A percentile compares a stretch with the other conserved stretches of the same genome.
These are phyloP conservation scores for Acromyrmex charruanus DNA, from an alignment of 1,140 invertebrate species.

Conservation along the genomic window DNA sequence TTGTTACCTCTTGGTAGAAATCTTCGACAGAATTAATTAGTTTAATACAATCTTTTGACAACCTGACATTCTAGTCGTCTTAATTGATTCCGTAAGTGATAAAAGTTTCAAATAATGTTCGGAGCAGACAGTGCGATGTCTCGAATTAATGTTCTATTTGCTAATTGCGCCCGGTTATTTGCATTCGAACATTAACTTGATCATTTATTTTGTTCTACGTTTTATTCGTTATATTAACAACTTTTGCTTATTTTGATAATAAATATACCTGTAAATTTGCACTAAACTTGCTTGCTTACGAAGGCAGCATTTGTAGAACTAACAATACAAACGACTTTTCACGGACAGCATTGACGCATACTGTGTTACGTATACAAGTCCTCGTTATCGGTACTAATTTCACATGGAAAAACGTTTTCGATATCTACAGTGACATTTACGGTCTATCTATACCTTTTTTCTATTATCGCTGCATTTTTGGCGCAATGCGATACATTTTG, in stretches of 20 bases:
- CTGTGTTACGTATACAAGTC: background rate
- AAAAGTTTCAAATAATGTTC: slow-evolving; percentile 21
- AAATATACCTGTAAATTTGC: background rate
- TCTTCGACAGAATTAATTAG: slow-evolving; percentile 29
- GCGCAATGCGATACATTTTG: background rate
- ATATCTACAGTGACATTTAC: background rate
- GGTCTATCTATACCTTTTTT: background rate
- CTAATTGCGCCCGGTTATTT: background rate
- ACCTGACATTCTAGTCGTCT: background rate
- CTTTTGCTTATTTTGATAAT: background rate
- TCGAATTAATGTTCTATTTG: background rate
- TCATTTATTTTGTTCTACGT: background rate
- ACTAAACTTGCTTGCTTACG: background rate
- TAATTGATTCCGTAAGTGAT: background rate
- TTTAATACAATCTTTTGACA: slow-evolving; percentile 36
- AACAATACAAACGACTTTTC: slow-evolving; percentile 19
- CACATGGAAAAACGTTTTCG: background rate
- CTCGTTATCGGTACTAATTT: slow-evolving; percentile 44
- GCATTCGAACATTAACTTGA: background rate
- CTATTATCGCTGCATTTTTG: slow-evolving; percentile 9
- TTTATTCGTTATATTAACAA: background rate
- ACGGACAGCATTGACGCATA: slow-evolving; percentile 15
- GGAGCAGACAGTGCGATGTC: background rate
- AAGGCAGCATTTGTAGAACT: slow-evolving; percentile 14
- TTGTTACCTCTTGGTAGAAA: background rate